Conservation (phyloP, 2,113 vertebrate species). For the Alaudala cheleensis region DNA sequence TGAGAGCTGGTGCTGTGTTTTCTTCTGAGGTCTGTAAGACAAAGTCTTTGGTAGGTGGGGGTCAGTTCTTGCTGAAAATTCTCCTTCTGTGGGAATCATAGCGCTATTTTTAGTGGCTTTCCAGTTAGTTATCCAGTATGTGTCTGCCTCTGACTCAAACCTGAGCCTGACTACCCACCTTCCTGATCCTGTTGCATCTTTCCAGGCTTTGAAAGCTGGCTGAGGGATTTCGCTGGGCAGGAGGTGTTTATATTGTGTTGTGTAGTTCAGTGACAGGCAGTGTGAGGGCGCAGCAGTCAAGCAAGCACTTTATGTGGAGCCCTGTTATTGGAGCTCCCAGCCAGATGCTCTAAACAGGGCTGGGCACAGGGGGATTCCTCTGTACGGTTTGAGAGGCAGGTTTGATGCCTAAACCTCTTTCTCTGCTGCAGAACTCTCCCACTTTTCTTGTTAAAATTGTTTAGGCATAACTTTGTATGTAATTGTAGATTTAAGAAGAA, state of each 20-base stretch:
- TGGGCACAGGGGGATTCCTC: neutral
- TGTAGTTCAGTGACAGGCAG: neutral
- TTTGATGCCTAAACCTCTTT: neutral
- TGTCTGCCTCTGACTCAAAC: neutral
- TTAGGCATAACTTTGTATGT: neutral
- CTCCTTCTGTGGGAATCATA: neutral
- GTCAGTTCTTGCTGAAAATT: neutral
- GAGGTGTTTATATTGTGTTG: neutral
- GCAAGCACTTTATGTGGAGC: neutral
- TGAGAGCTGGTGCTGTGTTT: neutral
- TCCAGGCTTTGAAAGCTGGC: neutral
- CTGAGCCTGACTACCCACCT: neutral
- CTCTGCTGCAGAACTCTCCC: neutral
- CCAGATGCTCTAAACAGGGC: neutral
- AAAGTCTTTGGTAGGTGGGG: neutral
- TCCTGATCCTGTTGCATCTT: neutral
- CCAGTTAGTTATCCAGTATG: neutral
- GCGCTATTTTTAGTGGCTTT: neutral
- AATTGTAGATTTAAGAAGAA: neutral
- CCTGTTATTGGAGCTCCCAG: neutral
- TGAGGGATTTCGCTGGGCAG: neutral
- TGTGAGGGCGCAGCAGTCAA: neutral
- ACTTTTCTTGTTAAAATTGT: neutral
- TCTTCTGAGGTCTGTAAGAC: neutral
- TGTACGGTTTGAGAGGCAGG: neutral